Base-by-base conservation (phyloP, 2,797 vertebrate genomes). In the Crocodylus rhombifer region DNA sequence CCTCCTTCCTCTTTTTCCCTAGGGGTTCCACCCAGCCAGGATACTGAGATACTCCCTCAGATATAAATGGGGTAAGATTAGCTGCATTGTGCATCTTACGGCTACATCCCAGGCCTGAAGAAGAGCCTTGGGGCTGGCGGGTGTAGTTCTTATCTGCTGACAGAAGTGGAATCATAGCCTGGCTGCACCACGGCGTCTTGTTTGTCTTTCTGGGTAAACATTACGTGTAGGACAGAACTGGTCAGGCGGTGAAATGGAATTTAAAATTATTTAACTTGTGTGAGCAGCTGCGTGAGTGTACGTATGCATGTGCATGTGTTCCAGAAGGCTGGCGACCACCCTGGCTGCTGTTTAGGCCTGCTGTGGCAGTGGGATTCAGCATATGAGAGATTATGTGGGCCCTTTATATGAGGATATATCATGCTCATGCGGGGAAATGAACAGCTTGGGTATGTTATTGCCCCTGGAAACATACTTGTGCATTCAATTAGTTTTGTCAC, bases 181-280 rank as follows among this genome's bases (percentile, higher is more conserved):
- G 28, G 30, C 1, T 11, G 28, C 13, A n/a, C 4, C 14, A 33
- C 4, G 23, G 12, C 1, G 42, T 33, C 3, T 57, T 94, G 95
- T 96, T 97, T 97, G 95, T 61, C 51, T 95, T 96, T 33, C 91
- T 95, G 69, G 56, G 94, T 88, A 97, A 95, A 97, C 92, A 96
- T 26, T 0, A 4, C 1, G 0, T 1, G 56, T 42, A 9, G 77
- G 80, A 71, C 26, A 78, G 75, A 96, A 95, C 93, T 23, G 15
- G 87, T 84, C 82, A 5, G 75, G 92, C 18, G 3, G 75, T 85
- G 7, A 36, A 75, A 84, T 4, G 20, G 84, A 79, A n/a, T 30
- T 11, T 1, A 82, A 3, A 11, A 51, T 76, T 71, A 76, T 58
- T 57, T 71, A 77, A 76, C 63, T 58, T 58, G 30, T 58, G 42